phyloP scores from a whole-genome alignment of 2,888 invertebrate species.

The Abrostola triplasia region DNA sequence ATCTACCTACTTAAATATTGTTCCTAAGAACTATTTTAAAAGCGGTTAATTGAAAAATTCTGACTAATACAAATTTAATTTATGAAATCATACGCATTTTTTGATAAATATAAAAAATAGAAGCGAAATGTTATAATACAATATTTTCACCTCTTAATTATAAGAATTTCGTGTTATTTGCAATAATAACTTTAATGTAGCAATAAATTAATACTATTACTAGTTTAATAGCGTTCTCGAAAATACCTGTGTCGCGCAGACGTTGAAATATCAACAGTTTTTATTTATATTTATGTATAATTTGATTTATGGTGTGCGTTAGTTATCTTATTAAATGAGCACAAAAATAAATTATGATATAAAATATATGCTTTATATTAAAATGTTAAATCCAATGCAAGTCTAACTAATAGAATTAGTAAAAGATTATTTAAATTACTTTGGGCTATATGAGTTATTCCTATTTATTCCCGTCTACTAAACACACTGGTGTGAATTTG shows the following conservation, averaged over 20 bases:
- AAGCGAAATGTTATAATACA: neutral
- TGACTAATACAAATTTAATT: no score
- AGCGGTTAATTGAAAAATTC: no score
- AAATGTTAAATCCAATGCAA: no score
- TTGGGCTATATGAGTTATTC: no score
- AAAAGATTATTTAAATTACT: no score
- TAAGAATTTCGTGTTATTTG: slow-evolving; percentile 24
- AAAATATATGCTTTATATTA: no score
- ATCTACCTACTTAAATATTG: no score
- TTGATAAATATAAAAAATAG: slow-evolving; percentile 20
- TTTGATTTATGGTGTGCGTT: neutral
- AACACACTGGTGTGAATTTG: no score
- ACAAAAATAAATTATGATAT: neutral
- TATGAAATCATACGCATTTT: neutral
- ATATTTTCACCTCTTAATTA: slow-evolving; percentile 9
- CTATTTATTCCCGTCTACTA: no score
- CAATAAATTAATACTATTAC: slow-evolving; percentile 38
- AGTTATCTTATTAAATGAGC: neutral
- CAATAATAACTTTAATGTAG: slow-evolving; percentile 46
- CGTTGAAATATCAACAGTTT: slow-evolving; percentile 20
- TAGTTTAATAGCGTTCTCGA: slow-evolving; percentile 34
- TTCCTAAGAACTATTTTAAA: no score
- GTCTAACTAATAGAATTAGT: no score
- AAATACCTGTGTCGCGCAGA: slow-evolving; percentile 29
- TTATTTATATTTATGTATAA: slow-evolving; percentile 1